Base-by-base conservation (phyloP, 1,140 invertebrate genomes). In the Pseudobourletiella spinata region DNA sequence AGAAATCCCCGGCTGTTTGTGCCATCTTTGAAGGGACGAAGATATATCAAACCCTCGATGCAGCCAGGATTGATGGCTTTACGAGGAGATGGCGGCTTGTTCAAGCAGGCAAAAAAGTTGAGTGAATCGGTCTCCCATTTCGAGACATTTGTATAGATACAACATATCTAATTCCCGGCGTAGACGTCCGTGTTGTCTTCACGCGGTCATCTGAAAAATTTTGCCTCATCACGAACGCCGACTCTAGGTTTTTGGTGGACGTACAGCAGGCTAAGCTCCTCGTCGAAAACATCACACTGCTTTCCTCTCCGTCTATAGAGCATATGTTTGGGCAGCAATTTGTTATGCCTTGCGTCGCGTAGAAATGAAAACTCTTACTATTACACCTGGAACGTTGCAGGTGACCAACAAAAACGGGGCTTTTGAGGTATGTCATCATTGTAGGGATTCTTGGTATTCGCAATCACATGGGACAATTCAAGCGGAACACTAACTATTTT, bases 1-100 rank as follows among this genome's bases (percentile, higher is more conserved):
- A 76, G 69, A 57, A 70, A 16, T 74, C 73, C 0, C 73, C 76
- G 70, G 68, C 77, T 0, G 72, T 67, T 30, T 71, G 67, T 57
- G 57, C 65, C 16, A 26, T 75, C 29, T 70, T 70, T 58, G 64
- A 52, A 52, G 35, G 30, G 66, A 72, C 68, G 59, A 60, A 70
- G 24, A 61, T 67, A 62, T 66, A 71, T 58, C 69, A 57, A 8
- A 11, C n/a, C 39, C 42, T 16, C 32, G 64, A 67, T 52, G 64
- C 11, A n/a, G 44, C 14, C 44, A 48, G 6, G 18, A 18, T 74
- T 65, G 54, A 54, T 50, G 73, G 73, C 15, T 73, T 66, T 25
- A 35, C 24, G 30, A 67, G 70, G 61, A 61, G 73, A 48, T 52
- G 68, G 57, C 16, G 70, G 52, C 54, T 70, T 3, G 59, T 69